These are phyloP conservation scores for Sarcophaga bullata DNA, from an alignment of 1,140 invertebrate species.

Conservation along the genomic window DNA sequence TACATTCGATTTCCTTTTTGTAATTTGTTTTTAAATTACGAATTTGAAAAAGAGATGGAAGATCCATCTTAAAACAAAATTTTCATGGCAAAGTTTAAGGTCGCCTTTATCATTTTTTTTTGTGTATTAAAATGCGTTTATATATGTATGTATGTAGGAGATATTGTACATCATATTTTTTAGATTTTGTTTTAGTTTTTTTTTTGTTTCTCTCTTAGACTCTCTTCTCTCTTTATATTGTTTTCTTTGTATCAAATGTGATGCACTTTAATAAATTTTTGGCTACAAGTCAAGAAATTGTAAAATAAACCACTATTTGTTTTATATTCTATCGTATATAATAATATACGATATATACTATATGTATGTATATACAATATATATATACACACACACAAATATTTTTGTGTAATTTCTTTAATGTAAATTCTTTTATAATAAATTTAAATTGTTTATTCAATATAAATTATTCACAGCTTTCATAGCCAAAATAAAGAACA, in stretches of 20 bases:
- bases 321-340: neutral
- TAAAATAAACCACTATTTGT: neutral
- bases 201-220: neutral
- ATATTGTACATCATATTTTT: neutral
- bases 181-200: neutral
- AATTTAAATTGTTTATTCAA: neutral
- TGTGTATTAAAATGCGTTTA: neutral
- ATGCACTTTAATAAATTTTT: neutral
- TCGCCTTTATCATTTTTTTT: neutral
- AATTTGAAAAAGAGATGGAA: neutral
- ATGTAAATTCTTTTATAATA: neutral
- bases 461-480: neutral
- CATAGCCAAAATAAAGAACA: neutral
- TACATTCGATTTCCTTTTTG: neutral
- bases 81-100: conserved; percentile 14
- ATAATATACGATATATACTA: no score
- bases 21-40: neutral
- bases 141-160: neutral
- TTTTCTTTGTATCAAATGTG: neutral
- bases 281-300: neutral
- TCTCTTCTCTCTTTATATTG: neutral
- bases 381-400: neutral
- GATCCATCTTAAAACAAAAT: neutral
- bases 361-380: no score
- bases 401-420: neutral